phyloP scores from a whole-genome alignment of 2,113 vertebrate genomes.

The Dasyprocta punctata region DNA sequence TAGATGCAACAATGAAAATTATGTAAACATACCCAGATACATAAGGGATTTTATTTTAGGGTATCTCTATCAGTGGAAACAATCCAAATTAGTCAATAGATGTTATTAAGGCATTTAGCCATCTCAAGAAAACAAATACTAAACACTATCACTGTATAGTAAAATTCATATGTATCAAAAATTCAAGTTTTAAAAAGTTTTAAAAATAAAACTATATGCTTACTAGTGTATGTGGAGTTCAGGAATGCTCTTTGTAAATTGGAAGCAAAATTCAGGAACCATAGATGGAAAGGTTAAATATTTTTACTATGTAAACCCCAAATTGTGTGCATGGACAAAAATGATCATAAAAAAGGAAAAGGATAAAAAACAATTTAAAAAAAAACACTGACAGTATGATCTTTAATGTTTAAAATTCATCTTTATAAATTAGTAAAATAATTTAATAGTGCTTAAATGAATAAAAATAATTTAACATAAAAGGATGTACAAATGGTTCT shows the following conservation, averaged over 20 bases:
- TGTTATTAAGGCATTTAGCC: neutral
- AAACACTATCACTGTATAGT: neutral
- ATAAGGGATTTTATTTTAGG: neutral
- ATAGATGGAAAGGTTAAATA: neutral
- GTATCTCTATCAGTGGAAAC: neutral
- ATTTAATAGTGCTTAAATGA: neutral
- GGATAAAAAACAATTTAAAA: neutral
- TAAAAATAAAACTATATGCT: neutral
- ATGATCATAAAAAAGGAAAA: neutral
- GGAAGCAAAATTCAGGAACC: neutral
- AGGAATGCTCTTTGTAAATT: neutral
- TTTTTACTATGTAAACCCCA: neutral
- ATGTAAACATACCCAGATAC: neutral
- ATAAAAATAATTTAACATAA: neutral
- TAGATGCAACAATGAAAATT: neutral
- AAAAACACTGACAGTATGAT: neutral
- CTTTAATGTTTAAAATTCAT: neutral
- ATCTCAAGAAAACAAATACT: neutral
- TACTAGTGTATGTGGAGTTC: neutral
- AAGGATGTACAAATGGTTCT: neutral
- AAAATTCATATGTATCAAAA: neutral
- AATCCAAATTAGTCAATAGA: constrained; percentile 1
- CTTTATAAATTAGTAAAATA: neutral
- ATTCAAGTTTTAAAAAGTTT: neutral
- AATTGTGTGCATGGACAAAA: neutral